A percentile compares a stretch with the other conserved stretches of the same genome.
Evolutionary conservation across 2,113 vertebrate genomes (phyloP).

Genomic region (Mirounga angustirostris): DNA sequence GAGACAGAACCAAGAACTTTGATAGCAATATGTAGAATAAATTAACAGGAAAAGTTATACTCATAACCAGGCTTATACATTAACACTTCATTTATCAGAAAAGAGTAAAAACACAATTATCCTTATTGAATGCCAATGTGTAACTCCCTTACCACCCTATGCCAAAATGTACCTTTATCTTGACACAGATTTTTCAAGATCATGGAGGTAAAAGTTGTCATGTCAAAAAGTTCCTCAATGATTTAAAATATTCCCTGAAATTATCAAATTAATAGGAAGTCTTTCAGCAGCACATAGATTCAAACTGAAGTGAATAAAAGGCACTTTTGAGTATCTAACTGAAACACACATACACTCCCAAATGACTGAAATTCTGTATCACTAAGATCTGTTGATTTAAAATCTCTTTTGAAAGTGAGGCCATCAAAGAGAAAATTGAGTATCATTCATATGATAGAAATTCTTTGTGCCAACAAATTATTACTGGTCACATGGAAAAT

Average conservation of each 20-base stretch:
- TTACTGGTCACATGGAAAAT: background rate
- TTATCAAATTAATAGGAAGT: background rate
- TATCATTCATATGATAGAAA: background rate
- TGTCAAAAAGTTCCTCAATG: constrained; percentile 1
- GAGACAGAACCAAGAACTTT: background rate
- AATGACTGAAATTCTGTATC: background rate
- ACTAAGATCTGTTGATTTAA: background rate
- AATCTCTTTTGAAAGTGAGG: background rate
- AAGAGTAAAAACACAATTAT: background rate
- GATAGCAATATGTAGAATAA: background rate
- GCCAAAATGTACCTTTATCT: background rate
- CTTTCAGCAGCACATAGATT: background rate
- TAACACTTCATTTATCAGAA: background rate
- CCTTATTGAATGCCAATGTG: background rate
- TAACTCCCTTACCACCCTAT: background rate
- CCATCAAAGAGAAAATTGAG: background rate
- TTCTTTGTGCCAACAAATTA: background rate
- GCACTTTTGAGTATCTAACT: background rate
- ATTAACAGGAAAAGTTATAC: background rate
- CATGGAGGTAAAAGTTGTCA: background rate
- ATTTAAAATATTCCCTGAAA: background rate
- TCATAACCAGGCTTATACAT: background rate
- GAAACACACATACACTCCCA: rapidly evolving
- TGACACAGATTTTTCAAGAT: background rate
- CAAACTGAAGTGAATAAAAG: background rate